Percentiles rank a stretch among this genome's conserved stretches.
These are phyloP conservation scores for Eupithecia dodoneata DNA, from an alignment of 2,888 invertebrate genomes.

Conservation along the genomic window DNA sequence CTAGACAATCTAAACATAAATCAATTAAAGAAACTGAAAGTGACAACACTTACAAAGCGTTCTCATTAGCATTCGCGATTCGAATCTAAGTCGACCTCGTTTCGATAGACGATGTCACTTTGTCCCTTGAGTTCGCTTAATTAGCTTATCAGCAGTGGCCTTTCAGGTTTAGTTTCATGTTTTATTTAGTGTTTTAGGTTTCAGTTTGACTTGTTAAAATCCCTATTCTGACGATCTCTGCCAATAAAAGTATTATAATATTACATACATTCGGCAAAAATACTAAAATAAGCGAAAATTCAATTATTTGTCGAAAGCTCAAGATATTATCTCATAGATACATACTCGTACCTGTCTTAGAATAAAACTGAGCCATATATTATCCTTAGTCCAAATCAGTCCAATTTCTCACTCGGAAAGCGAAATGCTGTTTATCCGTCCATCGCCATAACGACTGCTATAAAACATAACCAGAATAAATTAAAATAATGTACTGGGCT, in stretches of 20 bases:
- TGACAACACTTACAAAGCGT: conserved; percentile 52
- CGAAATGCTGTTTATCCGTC: conserved; percentile 40
- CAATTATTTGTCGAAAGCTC: background rate
- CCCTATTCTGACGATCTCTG: background rate
- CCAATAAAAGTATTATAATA: background rate
- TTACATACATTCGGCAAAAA: background rate
- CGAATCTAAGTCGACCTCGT: conserved; percentile 40
- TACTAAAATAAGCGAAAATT: background rate
- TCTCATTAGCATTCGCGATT: conserved; percentile 48
- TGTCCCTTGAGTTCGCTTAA: conserved; percentile 39
- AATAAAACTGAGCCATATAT: conserved; percentile 16
- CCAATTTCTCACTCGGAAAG: conserved; percentile 36
- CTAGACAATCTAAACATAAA: conserved; percentile 64
- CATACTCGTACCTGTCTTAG: background rate
- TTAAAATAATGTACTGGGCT: conserved; percentile 53
- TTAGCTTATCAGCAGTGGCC: conserved; percentile 36
- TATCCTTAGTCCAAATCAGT: conserved; percentile 28
- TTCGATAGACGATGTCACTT: conserved; percentile 35
- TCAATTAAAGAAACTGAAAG: conserved; percentile 78
- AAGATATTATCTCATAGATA: background rate
- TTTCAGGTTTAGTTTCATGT: background rate
- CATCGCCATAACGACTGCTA: conserved; percentile 54
- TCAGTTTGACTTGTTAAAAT: background rate
- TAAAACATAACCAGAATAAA: conserved; percentile 60
- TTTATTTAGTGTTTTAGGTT: background rate